Conservation (phyloP, 2,888 invertebrate genomes). For the Hyles lineata region DNA sequence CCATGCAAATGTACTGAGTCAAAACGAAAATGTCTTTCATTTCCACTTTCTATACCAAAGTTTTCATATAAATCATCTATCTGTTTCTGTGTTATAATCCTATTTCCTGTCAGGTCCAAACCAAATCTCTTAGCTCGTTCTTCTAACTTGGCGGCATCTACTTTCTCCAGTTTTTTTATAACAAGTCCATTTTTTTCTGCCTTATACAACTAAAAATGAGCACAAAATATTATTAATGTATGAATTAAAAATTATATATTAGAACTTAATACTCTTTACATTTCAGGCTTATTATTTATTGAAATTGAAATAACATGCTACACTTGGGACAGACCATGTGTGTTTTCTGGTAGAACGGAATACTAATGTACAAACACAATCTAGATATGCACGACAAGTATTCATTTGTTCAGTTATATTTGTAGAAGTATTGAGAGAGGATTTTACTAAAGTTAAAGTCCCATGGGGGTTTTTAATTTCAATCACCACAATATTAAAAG, state of each 20-base stretch:
- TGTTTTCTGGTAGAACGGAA: too few relatives aligned
- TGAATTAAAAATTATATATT: neutral
- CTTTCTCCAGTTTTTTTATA: slow-evolving; percentile 68
- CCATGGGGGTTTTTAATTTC: too few relatives aligned
- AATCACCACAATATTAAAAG: too few relatives aligned
- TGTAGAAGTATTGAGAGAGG: too few relatives aligned
- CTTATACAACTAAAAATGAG: slow-evolving; percentile 60
- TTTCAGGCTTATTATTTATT: neutral
- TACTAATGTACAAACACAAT: too few relatives aligned
- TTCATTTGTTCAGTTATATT: too few relatives aligned
- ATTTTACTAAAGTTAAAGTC: too few relatives aligned
- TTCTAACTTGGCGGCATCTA: slow-evolving; percentile 75
- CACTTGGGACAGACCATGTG: too few relatives aligned
- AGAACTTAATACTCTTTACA: neutral
- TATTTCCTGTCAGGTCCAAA: slow-evolving; percentile 71
- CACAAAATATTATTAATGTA: slow-evolving; percentile 24
- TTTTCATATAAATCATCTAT: slow-evolving; percentile 77
- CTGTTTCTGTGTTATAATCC: slow-evolving; percentile 75
- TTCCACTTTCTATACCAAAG: slow-evolving; percentile 79
- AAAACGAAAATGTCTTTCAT: slow-evolving; percentile 87
- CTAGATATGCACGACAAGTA: too few relatives aligned
- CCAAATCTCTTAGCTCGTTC: slow-evolving; percentile 79
- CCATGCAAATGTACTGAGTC: slow-evolving; percentile 91
- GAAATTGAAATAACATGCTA: too few relatives aligned
- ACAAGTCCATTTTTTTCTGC: slow-evolving; percentile 67